Conservation (phyloP, 2,888 invertebrate species). For the Tiphia femorata region DNA sequence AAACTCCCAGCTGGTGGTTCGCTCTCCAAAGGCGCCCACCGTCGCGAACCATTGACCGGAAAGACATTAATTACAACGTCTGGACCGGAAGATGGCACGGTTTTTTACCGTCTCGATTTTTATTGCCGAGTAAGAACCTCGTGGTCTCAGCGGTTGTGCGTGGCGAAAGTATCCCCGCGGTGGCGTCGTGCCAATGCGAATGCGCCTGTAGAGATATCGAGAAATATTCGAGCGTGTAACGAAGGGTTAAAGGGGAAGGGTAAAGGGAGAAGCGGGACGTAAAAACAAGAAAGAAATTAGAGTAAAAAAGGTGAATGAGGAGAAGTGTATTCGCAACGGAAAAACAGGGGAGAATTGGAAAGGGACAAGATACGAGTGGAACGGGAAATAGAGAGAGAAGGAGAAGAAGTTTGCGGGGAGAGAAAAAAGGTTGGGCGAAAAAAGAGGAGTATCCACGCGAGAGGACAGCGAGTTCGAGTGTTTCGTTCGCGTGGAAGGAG, state of each 20-base stretch:
- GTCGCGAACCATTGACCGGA: too few species aligned
- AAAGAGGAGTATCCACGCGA: background rate
- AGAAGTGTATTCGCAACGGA: background rate
- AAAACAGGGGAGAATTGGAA: conserved; percentile 11
- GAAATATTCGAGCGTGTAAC: background rate
- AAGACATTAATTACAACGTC: conserved; percentile 19
- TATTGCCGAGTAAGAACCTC: conserved; percentile 28
- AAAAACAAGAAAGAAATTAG: background rate
- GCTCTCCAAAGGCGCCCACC: too few species aligned
- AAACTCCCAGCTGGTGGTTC: too few species aligned
- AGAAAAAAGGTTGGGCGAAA: background rate
- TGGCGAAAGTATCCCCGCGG: conserved; percentile 24
- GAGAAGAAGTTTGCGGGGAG: background rate
- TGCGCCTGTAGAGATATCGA: conserved; percentile 18
- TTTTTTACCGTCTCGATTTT: conserved; percentile 9
- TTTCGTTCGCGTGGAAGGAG: background rate
- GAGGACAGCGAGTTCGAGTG: background rate
- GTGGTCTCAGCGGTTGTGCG: conserved; percentile 33
- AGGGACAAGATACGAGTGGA: conserved; percentile 1
- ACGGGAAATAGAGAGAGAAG: conserved; percentile 6
- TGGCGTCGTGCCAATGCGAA: conserved; percentile 32
- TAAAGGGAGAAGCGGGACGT: background rate
- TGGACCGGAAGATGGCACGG: conserved; percentile 11
- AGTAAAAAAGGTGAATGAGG: background rate
- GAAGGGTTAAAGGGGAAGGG: background rate